Conservation (phyloP, 2,113 vertebrate species). For the Phrynosoma platyrhinos region DNA sequence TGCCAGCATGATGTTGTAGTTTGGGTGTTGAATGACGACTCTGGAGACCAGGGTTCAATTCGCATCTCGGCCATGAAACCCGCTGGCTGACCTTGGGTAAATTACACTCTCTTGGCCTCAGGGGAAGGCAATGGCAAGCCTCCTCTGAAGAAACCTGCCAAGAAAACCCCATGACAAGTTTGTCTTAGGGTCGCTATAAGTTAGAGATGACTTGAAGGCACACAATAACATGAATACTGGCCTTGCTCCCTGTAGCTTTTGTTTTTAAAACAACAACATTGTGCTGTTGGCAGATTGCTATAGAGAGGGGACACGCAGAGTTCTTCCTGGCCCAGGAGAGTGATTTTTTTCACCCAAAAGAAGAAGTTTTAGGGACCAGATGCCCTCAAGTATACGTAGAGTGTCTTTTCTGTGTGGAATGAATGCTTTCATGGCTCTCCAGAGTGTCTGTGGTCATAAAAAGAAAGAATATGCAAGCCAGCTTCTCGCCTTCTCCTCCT, state of each 20-base stretch:
- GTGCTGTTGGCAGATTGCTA: not conserved
- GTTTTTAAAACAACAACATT: not conserved
- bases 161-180: too few species aligned
- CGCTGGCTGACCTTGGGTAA: too few species aligned
- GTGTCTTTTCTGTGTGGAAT: not conserved
- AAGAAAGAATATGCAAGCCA: not conserved
- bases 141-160: too few species aligned
- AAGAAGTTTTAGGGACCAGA: not conserved
- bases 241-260: not conserved
- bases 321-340: not conserved
- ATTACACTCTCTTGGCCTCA: too few species aligned
- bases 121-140: too few species aligned
- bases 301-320: not conserved
- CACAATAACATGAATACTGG: not conserved
- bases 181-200: too few species aligned
- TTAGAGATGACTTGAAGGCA: too few species aligned
- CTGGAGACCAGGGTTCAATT: too few species aligned
- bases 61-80: too few species aligned
- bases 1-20: too few species aligned
- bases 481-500: not conserved
- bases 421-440: not conserved
- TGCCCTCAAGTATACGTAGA: not conserved
- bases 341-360: not conserved
- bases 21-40: too few species aligned
- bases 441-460: too few species aligned